phyloP scores from a whole-genome alignment of 2,888 invertebrate species.

The Tiliacea citrago region DNA sequence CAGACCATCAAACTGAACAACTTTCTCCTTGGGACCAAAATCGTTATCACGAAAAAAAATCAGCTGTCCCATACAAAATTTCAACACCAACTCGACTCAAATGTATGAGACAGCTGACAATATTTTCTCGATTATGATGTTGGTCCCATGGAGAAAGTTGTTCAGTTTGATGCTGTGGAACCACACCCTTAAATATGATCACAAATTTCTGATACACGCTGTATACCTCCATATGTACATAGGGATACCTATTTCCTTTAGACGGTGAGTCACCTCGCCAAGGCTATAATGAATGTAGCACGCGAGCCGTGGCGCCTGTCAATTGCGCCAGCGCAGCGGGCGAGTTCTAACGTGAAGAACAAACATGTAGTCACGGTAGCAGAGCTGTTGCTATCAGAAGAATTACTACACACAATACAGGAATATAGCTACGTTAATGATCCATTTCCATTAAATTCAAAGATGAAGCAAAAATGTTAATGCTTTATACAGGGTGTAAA shows the following conservation, averaged over 20 bases:
- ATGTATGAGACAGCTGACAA: no score
- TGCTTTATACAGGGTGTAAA: not conserved
- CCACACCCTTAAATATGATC: not conserved
- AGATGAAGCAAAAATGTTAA: not conserved
- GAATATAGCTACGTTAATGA: not conserved
- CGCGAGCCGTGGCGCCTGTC: constrained; percentile 57
- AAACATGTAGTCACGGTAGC: constrained; percentile 77
- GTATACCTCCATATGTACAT: not conserved
- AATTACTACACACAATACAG: not conserved
- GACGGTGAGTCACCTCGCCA: constrained; percentile 39
- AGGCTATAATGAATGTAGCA: constrained; percentile 54
- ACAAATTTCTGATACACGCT: not conserved
- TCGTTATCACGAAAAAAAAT: not conserved
- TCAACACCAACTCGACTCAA: no score
- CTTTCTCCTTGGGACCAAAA: not conserved
- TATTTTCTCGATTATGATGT: no score
- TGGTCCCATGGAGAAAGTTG: no score
- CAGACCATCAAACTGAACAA: not conserved
- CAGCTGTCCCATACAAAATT: no score
- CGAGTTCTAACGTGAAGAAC: constrained; percentile 62
- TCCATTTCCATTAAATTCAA: not conserved
- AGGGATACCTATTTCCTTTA: not conserved
- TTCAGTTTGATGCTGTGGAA: no score
- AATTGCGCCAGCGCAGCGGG: constrained; percentile 46
- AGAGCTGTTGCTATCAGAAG: constrained; percentile 37